phyloP scores from a whole-genome alignment of 2,113 vertebrate species.

The Beaufortia kweichowensis region DNA sequence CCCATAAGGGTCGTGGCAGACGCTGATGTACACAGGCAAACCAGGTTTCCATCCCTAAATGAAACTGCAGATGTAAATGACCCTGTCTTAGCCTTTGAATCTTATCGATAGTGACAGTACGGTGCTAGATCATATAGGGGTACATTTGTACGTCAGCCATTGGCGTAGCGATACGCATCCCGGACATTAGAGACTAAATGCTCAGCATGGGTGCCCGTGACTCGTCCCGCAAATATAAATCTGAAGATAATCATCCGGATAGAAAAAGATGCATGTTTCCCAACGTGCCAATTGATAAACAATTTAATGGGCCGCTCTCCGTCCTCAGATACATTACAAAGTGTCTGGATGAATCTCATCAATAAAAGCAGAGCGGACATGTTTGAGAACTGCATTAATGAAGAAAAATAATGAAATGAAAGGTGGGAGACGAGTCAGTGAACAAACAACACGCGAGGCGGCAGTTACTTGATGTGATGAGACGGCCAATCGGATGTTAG shows the following conservation, averaged over 20 bases:
- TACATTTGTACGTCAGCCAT: constrained; percentile 65
- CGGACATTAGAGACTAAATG: constrained; percentile 56
- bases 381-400: constrained; percentile 28
- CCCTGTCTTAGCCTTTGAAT: constrained; percentile 65
- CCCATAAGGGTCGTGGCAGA: constrained; percentile 66
- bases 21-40: constrained; percentile 50
- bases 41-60: constrained; percentile 65
- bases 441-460: constrained; percentile 18
- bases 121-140: constrained; percentile 62
- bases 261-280: constrained; percentile 29
- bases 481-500: background rate
- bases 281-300: constrained; percentile 29
- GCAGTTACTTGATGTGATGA: background rate
- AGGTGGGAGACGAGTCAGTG: background rate
- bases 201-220: constrained; percentile 40
- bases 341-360: constrained; percentile 12
- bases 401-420: constrained; percentile 26
- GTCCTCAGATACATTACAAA: constrained; percentile 23
- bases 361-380: constrained; percentile 29
- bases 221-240: constrained; percentile 21
- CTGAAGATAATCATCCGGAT: constrained; percentile 41
- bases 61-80: constrained; percentile 73
- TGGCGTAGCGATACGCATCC: constrained; percentile 56
- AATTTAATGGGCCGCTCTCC: constrained; percentile 31
- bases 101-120: constrained; percentile 73